A percentile compares a stretch with the other conserved stretches of the same genome.
phyloP scores from a whole-genome alignment of 2,888 invertebrate genomes.

The Leptinotarsa rubiginosa region DNA sequence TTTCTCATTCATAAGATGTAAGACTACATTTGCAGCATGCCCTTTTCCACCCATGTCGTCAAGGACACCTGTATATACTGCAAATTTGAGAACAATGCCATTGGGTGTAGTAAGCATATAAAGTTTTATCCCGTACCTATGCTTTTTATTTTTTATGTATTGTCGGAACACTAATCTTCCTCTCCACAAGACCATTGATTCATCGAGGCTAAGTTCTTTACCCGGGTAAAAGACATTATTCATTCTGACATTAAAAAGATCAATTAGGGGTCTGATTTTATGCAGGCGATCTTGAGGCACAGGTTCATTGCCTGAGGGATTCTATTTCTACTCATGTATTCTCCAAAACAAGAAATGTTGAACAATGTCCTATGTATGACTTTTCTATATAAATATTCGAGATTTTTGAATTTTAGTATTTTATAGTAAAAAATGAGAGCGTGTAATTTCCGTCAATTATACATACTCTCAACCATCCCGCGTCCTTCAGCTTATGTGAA shows the following conservation, averaged over 20 bases:
- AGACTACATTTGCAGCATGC: slow-evolving; percentile 16
- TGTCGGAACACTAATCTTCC: slow-evolving; percentile 20
- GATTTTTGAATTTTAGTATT: no score
- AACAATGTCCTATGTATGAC: background rate
- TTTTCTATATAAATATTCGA: no score
- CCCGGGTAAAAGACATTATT: slow-evolving; percentile 44
- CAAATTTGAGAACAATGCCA: slow-evolving; percentile 11
- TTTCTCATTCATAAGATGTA: slow-evolving; percentile 24
- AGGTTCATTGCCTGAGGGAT: background rate
- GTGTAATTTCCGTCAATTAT: no score
- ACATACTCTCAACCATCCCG: no score
- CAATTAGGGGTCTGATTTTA: slow-evolving; percentile 58
- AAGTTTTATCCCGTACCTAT: slow-evolving; percentile 15
- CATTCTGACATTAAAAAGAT: slow-evolving; percentile 54
- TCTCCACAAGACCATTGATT: slow-evolving; percentile 33
- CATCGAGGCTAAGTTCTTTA: slow-evolving; percentile 45
- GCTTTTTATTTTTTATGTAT: slow-evolving; percentile 19
- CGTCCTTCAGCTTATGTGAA: no score
- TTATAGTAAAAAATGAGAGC: no score
- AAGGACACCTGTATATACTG: slow-evolving; percentile 17
- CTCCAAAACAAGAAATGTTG: slow-evolving; percentile 11
- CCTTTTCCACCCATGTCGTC: no score
- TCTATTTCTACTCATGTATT: slow-evolving; percentile 12
- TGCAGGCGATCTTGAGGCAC: slow-evolving; percentile 1
- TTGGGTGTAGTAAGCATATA: slow-evolving; percentile 12